These are phyloP conservation scores for Synanthedon vespiformis DNA, from an alignment of 2,888 invertebrate genomes.

Conservation along the genomic window DNA sequence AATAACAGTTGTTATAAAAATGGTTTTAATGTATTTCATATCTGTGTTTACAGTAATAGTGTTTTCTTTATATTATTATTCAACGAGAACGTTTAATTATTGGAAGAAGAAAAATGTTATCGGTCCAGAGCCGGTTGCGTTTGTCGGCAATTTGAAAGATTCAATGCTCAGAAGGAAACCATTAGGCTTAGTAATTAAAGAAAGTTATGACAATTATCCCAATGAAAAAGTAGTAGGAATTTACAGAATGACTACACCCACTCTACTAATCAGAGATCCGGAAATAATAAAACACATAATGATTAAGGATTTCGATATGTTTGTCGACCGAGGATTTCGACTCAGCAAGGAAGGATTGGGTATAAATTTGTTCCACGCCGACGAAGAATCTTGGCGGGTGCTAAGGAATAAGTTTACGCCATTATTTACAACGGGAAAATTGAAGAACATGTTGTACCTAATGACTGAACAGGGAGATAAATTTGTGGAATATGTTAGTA, in stretches of 20 bases:
- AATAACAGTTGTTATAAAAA: too few species aligned
- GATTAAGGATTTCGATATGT: slow-evolving; percentile 4
- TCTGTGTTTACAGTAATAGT: too few species aligned
- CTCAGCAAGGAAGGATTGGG: slow-evolving; percentile 3
- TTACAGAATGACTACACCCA: too few species aligned
- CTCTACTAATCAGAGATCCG: too few species aligned
- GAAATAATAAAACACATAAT: not conserved
- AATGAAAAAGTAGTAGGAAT: too few species aligned
- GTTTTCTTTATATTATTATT: too few species aligned
- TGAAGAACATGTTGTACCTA: slow-evolving; percentile 8
- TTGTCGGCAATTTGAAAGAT: not conserved
- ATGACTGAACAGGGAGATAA: slow-evolving; percentile 1
- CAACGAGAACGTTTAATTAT: too few species aligned
- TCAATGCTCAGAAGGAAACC: too few species aligned
- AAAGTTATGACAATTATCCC: not conserved
- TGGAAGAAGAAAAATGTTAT: not conserved
- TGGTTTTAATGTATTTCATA: too few species aligned
- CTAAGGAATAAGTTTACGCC: slow-evolving; percentile 8
- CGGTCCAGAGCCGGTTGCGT: not conserved
- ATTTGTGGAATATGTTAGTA: not conserved
- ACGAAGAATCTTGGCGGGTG: slow-evolving; percentile 6
- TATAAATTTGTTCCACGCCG: slow-evolving; percentile 2
- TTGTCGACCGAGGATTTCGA: slow-evolving; percentile 2
- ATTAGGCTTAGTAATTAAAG: too few species aligned
- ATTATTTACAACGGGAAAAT: slow-evolving; percentile 6